Base-by-base conservation (phyloP, 2,797 vertebrate species). In the Echiichthys vipera region DNA sequence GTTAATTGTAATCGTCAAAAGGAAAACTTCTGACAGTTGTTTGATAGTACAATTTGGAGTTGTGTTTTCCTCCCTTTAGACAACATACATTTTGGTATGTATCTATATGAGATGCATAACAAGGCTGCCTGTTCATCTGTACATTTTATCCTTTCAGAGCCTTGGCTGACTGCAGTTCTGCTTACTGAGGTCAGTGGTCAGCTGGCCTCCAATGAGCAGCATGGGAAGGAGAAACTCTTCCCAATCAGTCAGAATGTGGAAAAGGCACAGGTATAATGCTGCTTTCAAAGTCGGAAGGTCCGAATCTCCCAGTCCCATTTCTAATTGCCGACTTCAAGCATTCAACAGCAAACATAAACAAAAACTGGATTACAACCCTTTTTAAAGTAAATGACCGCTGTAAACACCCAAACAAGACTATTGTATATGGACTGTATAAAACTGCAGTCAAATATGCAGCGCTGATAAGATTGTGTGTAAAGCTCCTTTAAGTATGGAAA, bases 1-100 rank as follows among this genome's bases (percentile, higher is more conserved):
- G 3, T 61, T 58, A 61, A 81, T 51, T 67, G 56, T 65, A 18
- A 71, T 74, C 25, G 54, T 71, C 14, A 36, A 49, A 67, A 55
- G 20, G 12, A 34, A 78, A 79, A 76, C 65, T 71, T 81, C 12
- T 32, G 10, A 7, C 57, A 39, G 32, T 29, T 46, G 51, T 40
- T 65, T 51, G 5, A 22, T 5, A 8, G 25, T 20, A 22, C n/a
- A 9, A 20, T 29, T 57, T 54, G 22, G 3, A 51, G 36, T 69
- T 69, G 13, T 46, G 29, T 62, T 70, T 45, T 58, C 39, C 2
- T 14, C 3, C 29, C 37, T 53, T 36, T 5, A 34, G 0, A 40
- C 2, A 10, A 10, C 1, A 12, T 39, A 50, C 3, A 36, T 62
- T 29, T 9, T 10, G 17, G 46, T 34, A 12, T 56, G 8, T 13